Percentiles rank a stretch among this genome's conserved stretches.
Evolutionary conservation across 2,113 vertebrate species (phyloP).

Genomic region (Labrus mixtus): DNA sequence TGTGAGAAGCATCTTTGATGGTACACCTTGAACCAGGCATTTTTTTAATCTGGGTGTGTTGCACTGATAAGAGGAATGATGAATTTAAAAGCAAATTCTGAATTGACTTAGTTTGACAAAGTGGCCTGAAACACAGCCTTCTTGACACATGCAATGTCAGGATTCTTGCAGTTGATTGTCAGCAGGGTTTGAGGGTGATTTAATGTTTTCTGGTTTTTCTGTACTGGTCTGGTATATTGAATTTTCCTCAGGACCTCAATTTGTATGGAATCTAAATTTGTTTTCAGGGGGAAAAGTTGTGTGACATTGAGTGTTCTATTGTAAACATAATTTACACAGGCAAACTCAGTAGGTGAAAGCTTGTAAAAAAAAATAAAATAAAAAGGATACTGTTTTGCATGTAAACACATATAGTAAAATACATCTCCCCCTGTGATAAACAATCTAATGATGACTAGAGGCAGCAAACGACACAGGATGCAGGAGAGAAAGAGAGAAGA

Average conservation of each 20-base stretch:
- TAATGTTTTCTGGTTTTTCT: neutral
- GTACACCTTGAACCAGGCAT: no score
- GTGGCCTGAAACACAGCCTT: no score
- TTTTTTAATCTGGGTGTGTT: no score
- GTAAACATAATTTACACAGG: slow-evolving; percentile 3
- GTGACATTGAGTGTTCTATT: neutral
- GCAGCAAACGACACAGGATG: slow-evolving; percentile 16
- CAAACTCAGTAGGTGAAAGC: slow-evolving; percentile 26
- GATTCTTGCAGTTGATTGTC: no score
- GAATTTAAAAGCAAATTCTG: no score
- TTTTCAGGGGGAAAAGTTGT: slow-evolving; percentile 8
- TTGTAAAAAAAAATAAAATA: slow-evolving; percentile 26
- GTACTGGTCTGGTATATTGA: neutral
- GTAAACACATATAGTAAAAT: slow-evolving; percentile 40
- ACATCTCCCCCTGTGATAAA: slow-evolving; percentile 22
- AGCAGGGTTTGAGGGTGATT: neutral
- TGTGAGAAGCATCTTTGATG: no score
- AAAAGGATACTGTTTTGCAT: slow-evolving; percentile 1
- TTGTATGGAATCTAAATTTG: slow-evolving; percentile 6
- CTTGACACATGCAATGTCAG: no score
- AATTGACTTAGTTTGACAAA: no score
- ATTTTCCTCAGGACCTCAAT: slow-evolving; percentile 29
- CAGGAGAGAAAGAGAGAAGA: slow-evolving; percentile 16
- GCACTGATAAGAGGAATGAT: no score
- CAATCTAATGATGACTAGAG: slow-evolving; percentile 26